Percentiles rank a stretch among this genome's conserved stretches.
Conservation (phyloP, 2,113 vertebrate genomes). For the Thunnus maccoyii region DNA sequence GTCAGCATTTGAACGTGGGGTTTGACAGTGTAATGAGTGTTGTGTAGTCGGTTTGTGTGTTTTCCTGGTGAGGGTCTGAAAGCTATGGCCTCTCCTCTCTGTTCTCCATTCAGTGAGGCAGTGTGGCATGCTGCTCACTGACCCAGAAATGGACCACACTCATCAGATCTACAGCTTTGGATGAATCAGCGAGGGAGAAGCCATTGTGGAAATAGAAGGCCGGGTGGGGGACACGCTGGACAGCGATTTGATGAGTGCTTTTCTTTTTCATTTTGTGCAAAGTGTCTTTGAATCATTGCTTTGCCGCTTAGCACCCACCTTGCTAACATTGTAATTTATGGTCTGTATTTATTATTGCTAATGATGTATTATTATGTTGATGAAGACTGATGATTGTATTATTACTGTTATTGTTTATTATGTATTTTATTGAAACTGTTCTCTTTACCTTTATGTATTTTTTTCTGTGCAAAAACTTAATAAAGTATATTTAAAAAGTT, state of each 20-base stretch:
- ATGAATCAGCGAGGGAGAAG: constrained; percentile 75
- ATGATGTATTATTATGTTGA: no score
- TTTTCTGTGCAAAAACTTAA: no score
- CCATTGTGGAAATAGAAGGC: constrained; percentile 70
- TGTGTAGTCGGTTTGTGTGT: constrained; percentile 34
- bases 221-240: constrained; percentile 23
- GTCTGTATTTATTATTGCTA: no score
- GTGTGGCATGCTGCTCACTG: constrained; percentile 73
- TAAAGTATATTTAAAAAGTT: neutral
- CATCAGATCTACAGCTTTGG: constrained; percentile 82
- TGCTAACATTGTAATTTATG: no score
- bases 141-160: constrained; percentile 84
- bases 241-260: constrained; percentile 51
- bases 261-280: constrained; percentile 21
- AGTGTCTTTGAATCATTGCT: neutral
- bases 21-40: constrained; percentile 42
- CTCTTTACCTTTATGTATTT: no score
- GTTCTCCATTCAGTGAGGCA: constrained; percentile 69
- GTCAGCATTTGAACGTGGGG: constrained; percentile 49
- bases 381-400: no score
- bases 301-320: neutral
- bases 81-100: constrained; percentile 55
- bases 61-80: constrained; percentile 47
- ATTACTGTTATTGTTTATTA: no score
- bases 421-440: no score